phyloP scores from a whole-genome alignment of 2,888 invertebrate species.

The Craniophora ligustri region DNA sequence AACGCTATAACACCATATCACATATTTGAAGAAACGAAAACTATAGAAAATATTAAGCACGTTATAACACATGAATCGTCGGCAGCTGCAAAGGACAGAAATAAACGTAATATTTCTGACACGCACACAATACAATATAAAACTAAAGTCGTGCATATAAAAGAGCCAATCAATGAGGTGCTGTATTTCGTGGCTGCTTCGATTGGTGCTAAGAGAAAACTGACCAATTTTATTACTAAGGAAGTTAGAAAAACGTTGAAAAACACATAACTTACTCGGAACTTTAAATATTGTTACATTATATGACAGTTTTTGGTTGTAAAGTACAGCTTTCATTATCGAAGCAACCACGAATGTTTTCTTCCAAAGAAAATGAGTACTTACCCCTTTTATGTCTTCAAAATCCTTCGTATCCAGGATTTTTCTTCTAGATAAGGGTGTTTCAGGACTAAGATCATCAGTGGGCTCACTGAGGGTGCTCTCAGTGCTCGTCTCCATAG shows the following conservation, averaged over 20 bases:
- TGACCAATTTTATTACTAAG: no score
- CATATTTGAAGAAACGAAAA: no score
- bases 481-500: constrained; percentile 85
- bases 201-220: constrained; percentile 29
- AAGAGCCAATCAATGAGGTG: constrained; percentile 63
- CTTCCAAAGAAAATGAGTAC: constrained; percentile 60
- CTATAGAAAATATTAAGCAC: not conserved
- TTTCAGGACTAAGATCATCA: constrained; percentile 80
- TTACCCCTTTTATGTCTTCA: constrained; percentile 81
- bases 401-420: constrained; percentile 73
- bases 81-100: constrained; percentile 33
- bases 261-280: no score
- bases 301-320: no score
- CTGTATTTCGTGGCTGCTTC: constrained; percentile 24
- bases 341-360: constrained; percentile 37
- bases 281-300: no score
- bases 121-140: constrained; percentile 28
- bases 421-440: constrained; percentile 76
- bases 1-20: no score
- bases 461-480: constrained; percentile 81
- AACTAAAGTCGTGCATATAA: constrained; percentile 52
- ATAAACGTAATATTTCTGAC: constrained; percentile 22
- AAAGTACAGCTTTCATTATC: no score
- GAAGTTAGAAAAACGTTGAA: no score
- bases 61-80: not conserved